These are phyloP conservation scores for Beaufortia kweichowensis DNA, from an alignment of 2,113 vertebrate genomes.

Conservation along the genomic window DNA sequence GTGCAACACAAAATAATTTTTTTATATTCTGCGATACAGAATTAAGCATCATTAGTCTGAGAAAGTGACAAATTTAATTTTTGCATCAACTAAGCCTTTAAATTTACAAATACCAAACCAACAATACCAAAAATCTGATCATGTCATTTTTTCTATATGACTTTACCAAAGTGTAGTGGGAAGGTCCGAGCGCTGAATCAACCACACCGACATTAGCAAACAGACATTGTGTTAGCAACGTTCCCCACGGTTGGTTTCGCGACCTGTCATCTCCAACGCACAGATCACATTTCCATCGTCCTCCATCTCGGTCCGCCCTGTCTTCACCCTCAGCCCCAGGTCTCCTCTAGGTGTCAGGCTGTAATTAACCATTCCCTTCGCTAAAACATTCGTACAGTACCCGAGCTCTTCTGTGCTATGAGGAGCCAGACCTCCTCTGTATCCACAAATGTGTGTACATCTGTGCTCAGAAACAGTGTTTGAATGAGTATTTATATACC, in stretches of 20 bases:
- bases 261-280: slow-evolving; percentile 20
- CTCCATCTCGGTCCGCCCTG: background rate
- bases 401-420: background rate
- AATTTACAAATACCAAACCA: too few species aligned
- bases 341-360: slow-evolving; percentile 44
- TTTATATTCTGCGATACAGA: too few species aligned
- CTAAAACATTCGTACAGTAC: slow-evolving; percentile 8
- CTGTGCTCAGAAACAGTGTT: slow-evolving; percentile 56
- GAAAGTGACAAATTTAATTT: too few species aligned
- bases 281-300: background rate
- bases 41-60: too few species aligned
- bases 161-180: background rate
- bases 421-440: background rate
- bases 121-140: too few species aligned
- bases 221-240: slow-evolving; percentile 23
- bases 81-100: too few species aligned
- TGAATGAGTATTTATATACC: slow-evolving; percentile 56
- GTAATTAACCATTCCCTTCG: slow-evolving; percentile 47
- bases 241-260: background rate
- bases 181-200: slow-evolving; percentile 28
- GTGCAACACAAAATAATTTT: too few species aligned
- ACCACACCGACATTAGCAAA: slow-evolving; percentile 32
- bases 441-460: background rate
- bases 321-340: slow-evolving; percentile 20
- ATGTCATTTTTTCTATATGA: background rate